phyloP scores from a whole-genome alignment of 2,888 invertebrate genomes.

The Lasioglossum leucozonium region DNA sequence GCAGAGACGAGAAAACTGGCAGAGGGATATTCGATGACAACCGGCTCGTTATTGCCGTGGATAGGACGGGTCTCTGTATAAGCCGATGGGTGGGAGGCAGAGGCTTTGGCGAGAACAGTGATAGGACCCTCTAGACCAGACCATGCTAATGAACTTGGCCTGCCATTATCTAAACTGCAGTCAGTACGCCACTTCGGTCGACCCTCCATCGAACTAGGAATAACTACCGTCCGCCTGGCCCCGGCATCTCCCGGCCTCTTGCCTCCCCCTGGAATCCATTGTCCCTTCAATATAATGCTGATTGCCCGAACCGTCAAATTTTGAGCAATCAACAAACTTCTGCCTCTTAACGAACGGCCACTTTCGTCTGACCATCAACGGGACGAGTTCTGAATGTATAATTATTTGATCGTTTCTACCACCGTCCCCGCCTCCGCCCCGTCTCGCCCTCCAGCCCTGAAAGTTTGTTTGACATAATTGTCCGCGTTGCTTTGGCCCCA shows the following conservation, averaged over 20 bases:
- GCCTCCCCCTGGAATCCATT: slow-evolving; percentile 49
- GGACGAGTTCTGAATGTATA: slow-evolving; percentile 43
- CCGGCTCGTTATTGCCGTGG: slow-evolving; percentile 42
- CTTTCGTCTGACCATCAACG: slow-evolving; percentile 43
- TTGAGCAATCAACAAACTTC: slow-evolving; percentile 60
- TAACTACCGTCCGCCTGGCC: slow-evolving; percentile 60
- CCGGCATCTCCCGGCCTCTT: slow-evolving; percentile 16
- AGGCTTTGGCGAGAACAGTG: slow-evolving; percentile 53
- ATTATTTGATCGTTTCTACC: slow-evolving; percentile 34
- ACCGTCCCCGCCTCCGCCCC: not conserved
- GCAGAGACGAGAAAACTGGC: slow-evolving; percentile 7
- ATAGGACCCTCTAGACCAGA: slow-evolving; percentile 66
- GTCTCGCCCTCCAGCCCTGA: not conserved
- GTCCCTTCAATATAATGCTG: slow-evolving; percentile 70
- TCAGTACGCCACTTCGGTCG: slow-evolving; percentile 71
- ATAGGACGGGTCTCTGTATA: slow-evolving; percentile 34
- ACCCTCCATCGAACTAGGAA: slow-evolving; percentile 69
- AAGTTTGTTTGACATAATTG: slow-evolving; percentile 37
- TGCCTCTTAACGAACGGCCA: slow-evolving; percentile 55
- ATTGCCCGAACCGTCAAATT: slow-evolving; percentile 71
- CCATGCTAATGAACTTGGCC: slow-evolving; percentile 79
- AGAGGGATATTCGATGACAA: slow-evolving; percentile 43
- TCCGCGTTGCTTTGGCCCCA: slow-evolving; percentile 4
- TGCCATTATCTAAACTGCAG: slow-evolving; percentile 79
- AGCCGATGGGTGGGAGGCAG: slow-evolving; percentile 36